Evolutionary conservation across 2,113 vertebrate genomes (phyloP), one percentile per base, ranked within the genome.

Genomic region (Neodontobutis hainanensis): DNA sequence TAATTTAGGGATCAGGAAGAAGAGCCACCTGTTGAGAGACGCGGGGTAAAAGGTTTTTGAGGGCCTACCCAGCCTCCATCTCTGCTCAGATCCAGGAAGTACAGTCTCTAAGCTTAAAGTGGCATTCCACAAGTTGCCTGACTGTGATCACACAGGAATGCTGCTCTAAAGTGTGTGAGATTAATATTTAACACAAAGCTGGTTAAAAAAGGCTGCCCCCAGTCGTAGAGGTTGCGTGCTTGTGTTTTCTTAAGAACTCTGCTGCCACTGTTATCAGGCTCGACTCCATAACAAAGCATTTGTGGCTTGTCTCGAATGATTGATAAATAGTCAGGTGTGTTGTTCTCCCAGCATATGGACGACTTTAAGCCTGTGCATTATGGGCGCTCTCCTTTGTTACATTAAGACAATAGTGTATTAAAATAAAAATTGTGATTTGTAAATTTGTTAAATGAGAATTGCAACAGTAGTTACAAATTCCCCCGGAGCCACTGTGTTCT

Each of bases 401-500:
- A 52, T 9, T 34, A 48, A 48, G 19, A 27, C 19, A 27, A 27
- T 27, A 27, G 19, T 27, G 19, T 27, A 27, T 27, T 27, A 27
- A 27, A 27, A 27, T 27, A 1, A 27, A 27, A 27, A 27, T 27
- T 27, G 5, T 40, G 38, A 40, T 8, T 40, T 40, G 38, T 40
- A 40, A 40, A 8, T 5, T 8, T 5, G 12, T 46, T 10, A 10
- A 46, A 14, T 14, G 11, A 58, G 16, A 14, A 69, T 9, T 42
- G 34, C 35, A 3, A 11, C 51, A 9, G 34, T 90, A 91, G 88
- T 92, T 92, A 90, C 83, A 91, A 92, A 90, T 90, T 90, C 95
- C 88, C 86, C 95, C 93, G 94, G 95, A 91, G 94, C 94, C 95
- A 95, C 95, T 83, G 62, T 84, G 85, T 90, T 90, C 88, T 87